A percentile compares a stretch with the other conserved stretches of the same genome.
Evolutionary conservation across 2,113 vertebrate species (phyloP).

Genomic region (Sakesphorus luctuosus): DNA sequence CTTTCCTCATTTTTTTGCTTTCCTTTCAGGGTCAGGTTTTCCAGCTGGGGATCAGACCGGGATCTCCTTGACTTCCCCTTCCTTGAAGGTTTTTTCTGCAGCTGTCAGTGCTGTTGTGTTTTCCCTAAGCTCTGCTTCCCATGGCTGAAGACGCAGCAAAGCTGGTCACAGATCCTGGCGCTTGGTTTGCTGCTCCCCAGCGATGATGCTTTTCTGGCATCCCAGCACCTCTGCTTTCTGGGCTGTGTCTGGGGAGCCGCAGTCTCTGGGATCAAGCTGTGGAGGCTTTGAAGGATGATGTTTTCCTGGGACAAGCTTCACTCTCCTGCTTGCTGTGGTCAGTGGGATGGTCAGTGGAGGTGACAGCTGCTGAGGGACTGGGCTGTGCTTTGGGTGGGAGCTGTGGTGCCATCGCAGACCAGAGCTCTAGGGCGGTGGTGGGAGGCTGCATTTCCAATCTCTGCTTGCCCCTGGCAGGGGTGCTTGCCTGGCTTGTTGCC

Average conservation of each 20-base stretch:
- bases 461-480: background rate
- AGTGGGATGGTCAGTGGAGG: fast-evolving
- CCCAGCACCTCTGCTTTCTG: fast-evolving
- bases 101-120: background rate
- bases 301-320: fast-evolving
- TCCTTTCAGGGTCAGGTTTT: background rate
- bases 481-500: background rate
- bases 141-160: background rate
- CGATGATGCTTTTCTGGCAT: background rate
- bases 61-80: background rate
- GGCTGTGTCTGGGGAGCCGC: background rate
- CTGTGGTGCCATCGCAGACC: background rate
- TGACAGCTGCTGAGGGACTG: background rate
- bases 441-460: background rate
- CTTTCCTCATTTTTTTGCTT: background rate
- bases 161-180: fast-evolving
- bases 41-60: background rate
- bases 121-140: background rate
- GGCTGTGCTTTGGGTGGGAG: background rate
- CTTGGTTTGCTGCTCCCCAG: background rate
- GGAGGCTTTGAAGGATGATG: background rate
- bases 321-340: fast-evolving
- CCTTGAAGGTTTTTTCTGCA: background rate
- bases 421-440: background rate
- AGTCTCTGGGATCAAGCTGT: background rate